Evolutionary conservation across 2,113 vertebrate species (phyloP).

Genomic region (Labrus mixtus): DNA sequence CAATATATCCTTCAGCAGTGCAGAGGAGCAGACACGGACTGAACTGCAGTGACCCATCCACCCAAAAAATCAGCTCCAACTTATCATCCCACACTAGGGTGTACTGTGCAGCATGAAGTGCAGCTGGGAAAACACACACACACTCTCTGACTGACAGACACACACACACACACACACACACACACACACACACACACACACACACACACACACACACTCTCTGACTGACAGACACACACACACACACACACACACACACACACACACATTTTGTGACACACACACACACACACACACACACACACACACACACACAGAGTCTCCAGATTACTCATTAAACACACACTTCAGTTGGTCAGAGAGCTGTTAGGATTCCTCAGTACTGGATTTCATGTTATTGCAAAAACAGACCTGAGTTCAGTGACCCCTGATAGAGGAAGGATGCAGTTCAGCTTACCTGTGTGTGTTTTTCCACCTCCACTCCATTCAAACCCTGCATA

Average conservation of each 20-base stretch:
- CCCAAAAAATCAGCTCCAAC: slow-evolving; percentile 21
- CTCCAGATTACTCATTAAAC: slow-evolving; percentile 48
- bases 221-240: too few relatives aligned
- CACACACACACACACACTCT: too few relatives aligned
- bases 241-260: too few relatives aligned
- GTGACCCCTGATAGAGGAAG: slow-evolving; percentile 39
- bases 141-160: too few relatives aligned
- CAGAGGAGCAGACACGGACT: slow-evolving; percentile 43
- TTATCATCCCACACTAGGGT: slow-evolving; percentile 53
- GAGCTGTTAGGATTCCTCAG: slow-evolving; percentile 41
- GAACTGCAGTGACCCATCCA: slow-evolving; percentile 62
- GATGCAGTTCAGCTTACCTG: slow-evolving; percentile 40
- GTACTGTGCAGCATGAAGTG: slow-evolving; percentile 46
- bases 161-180: too few relatives aligned
- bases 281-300: slow-evolving; percentile 25
- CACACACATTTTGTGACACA: too few relatives aligned
- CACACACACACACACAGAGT: slow-evolving; percentile 15
- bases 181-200: too few relatives aligned
- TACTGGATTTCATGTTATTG: slow-evolving; percentile 68
- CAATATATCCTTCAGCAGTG: slow-evolving; percentile 44
- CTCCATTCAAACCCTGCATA: slow-evolving; percentile 20
- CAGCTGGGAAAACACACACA: slow-evolving; percentile 66
- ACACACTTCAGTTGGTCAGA: slow-evolving; percentile 50
- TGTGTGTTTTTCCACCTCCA: slow-evolving; percentile 69
- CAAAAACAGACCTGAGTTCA: slow-evolving; percentile 62